These are phyloP conservation scores for Echiichthys vipera DNA, from an alignment of 2,797 vertebrate species.

Conservation along the genomic window DNA sequence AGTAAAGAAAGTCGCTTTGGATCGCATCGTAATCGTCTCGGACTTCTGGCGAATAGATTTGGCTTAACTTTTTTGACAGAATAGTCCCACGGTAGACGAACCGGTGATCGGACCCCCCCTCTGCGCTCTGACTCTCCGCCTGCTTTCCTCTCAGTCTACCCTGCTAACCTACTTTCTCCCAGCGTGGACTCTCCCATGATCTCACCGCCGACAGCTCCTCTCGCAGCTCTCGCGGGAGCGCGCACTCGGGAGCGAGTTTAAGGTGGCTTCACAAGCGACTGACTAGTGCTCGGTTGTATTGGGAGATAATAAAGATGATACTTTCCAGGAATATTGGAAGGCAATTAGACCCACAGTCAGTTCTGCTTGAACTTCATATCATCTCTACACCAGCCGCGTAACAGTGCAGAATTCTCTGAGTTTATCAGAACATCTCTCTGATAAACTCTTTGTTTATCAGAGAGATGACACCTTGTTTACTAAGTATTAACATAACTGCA, in stretches of 20 bases:
- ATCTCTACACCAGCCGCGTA: background rate
- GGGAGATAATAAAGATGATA: constrained; percentile 2
- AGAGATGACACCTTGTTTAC: background rate
- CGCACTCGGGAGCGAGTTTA: constrained; percentile 79
- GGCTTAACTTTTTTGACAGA: constrained; percentile 63
- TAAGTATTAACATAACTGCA: background rate
- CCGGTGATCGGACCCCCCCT: constrained; percentile 62
- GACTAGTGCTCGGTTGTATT: background rate
- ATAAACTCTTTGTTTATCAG: constrained; percentile 6
- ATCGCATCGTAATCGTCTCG: constrained; percentile 65
- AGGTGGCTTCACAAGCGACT: constrained; percentile 66
- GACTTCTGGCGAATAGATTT: constrained; percentile 29
- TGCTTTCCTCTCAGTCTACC: constrained; percentile 83
- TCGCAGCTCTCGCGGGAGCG: constrained; percentile 73
- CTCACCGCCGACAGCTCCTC: constrained; percentile 78
- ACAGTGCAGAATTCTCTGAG: background rate
- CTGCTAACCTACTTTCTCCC: constrained; percentile 87
- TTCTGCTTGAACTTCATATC: constrained; percentile 33
- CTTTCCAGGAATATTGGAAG: background rate
- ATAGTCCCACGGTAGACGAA: constrained; percentile 68
- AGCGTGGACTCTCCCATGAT: constrained; percentile 90
- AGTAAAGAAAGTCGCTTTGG: constrained; percentile 52
- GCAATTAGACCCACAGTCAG: background rate
- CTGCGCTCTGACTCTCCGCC: constrained; percentile 64
- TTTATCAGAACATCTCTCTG: background rate